Base-by-base conservation (phyloP, 2,797 vertebrate species). In the Chaetophractus vellerosus region DNA sequence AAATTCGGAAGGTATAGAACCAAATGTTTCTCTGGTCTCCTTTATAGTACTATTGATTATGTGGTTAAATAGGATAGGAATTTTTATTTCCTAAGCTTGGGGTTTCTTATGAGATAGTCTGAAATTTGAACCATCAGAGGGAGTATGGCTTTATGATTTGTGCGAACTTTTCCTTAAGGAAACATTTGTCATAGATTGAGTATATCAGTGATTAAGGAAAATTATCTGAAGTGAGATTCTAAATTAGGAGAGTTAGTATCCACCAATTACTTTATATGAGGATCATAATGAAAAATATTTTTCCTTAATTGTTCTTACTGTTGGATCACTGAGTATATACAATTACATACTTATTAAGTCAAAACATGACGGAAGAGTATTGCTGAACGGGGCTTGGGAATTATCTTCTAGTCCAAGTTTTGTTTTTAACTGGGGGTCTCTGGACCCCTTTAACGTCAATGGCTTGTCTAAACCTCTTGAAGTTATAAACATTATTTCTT, bases 181-280 rank as follows among this genome's bases (percentile, higher is more conserved):
- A 90, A 36, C 87, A 88, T 71, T 96, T 92, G 79, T 57, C 33
- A 89, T 75, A 83, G 57, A 28, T 81, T 18, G 92, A 94, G 23
- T 71, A 63, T 91, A 45, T 68, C 50, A 48, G 5, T 92, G 63
- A 88, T 78, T 90, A 88, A 90, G 85, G 69, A 92, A 91, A 69
- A 93, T 88, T 71, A 80, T 61, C 57, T 81, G 87, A 96, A 95
- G 59, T 74, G 64, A 94, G 64, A 86, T 88, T 94, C 23, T 52
- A 93, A 48, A 82, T 93, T 92, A 90, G 88, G 38, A 63, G 78
- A 85, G 74, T 85, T 74, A 88, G 9, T 83, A 41, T 61, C 83
- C 57, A 79, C 33, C 26, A 93, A 1, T 85, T 95, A 85, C 28
- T 81, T 86, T 85, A 10, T 93, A 55, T 90, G 50, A 61, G 52